phyloP scores from a whole-genome alignment of 2,888 invertebrate genomes.

The Seira ritae region DNA sequence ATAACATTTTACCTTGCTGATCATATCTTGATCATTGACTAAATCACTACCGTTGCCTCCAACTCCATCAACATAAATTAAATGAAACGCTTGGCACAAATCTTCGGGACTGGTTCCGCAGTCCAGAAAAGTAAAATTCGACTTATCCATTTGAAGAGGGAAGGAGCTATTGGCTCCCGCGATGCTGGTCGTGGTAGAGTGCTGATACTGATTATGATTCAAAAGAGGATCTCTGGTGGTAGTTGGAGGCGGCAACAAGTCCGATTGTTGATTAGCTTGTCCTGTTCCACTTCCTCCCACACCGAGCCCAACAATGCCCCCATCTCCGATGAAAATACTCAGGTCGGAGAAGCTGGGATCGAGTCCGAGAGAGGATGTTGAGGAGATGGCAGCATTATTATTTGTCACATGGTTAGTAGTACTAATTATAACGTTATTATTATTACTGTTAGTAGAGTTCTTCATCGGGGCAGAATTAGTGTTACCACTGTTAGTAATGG shows the following conservation, averaged over 20 bases:
- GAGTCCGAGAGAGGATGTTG: too few relatives aligned
- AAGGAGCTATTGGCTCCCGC: neutral
- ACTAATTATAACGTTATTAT: too few relatives aligned
- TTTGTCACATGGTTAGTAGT: too few relatives aligned
- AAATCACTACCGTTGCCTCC: constrained; percentile 32
- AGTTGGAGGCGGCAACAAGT: constrained; percentile 12
- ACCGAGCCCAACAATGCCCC: constrained; percentile 4
- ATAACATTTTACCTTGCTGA: constrained; percentile 48
- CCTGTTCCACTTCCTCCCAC: too few relatives aligned
- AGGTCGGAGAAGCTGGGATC: constrained; percentile 51
- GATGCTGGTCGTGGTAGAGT: neutral
- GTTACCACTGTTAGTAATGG: constrained; percentile 14
- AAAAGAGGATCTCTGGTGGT: too few relatives aligned
- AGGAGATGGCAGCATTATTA: too few relatives aligned
- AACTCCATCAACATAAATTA: constrained; percentile 46
- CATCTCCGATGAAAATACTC: constrained; percentile 42
- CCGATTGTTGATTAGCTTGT: neutral
- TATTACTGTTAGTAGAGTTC: constrained; percentile 14
- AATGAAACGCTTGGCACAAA: constrained; percentile 50
- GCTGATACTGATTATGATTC: constrained; percentile 18
- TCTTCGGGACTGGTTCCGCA: constrained; percentile 52
- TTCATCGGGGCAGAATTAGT: neutral
- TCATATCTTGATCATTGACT: constrained; percentile 23
- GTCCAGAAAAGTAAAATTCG: constrained; percentile 37
- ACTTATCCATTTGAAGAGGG: constrained; percentile 24